phyloP scores from a whole-genome alignment of 2,888 invertebrate genomes.

The Lasioglossum calceatum region DNA sequence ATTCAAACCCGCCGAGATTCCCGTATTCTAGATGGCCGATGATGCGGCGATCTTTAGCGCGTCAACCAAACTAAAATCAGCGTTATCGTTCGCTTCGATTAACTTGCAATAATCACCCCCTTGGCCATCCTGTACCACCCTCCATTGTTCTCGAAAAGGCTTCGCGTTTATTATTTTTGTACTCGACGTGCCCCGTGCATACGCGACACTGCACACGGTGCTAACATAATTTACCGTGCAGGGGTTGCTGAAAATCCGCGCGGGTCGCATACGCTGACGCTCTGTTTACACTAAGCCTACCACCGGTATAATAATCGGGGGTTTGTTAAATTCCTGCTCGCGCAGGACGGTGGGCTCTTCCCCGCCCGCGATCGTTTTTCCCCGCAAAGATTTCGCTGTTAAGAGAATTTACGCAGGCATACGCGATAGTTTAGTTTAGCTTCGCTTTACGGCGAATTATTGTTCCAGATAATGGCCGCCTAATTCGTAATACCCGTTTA shows the following conservation, averaged over 20 bases:
- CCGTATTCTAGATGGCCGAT: constrained; percentile 11
- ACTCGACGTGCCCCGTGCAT: constrained; percentile 13
- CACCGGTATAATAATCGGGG: constrained; percentile 10
- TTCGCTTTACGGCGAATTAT: neutral
- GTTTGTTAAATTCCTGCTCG: constrained; percentile 13
- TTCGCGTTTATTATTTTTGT: constrained; percentile 62
- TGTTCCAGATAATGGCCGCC: neutral
- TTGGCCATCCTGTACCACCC: constrained; percentile 9
- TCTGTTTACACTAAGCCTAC: constrained; percentile 34
- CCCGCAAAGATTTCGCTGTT: neutral
- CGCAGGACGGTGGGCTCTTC: neutral
- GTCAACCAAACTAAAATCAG: neutral
- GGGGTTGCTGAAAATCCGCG: constrained; percentile 45
- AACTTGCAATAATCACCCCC: constrained; percentile 31
- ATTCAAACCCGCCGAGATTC: constrained; percentile 6
- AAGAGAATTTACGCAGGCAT: neutral
- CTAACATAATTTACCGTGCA: constrained; percentile 58
- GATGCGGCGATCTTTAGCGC: constrained; percentile 24
- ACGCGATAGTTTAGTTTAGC: neutral
- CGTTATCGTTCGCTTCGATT: constrained; percentile 27
- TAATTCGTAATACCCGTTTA: neutral
- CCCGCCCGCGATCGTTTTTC: neutral
- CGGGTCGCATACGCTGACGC: constrained; percentile 35
- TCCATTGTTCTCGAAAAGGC: constrained; percentile 53
- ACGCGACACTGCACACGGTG: constrained; percentile 18